These are phyloP conservation scores for Drepana arcuata DNA, from an alignment of 1,140 invertebrate genomes.

Conservation along the genomic window DNA sequence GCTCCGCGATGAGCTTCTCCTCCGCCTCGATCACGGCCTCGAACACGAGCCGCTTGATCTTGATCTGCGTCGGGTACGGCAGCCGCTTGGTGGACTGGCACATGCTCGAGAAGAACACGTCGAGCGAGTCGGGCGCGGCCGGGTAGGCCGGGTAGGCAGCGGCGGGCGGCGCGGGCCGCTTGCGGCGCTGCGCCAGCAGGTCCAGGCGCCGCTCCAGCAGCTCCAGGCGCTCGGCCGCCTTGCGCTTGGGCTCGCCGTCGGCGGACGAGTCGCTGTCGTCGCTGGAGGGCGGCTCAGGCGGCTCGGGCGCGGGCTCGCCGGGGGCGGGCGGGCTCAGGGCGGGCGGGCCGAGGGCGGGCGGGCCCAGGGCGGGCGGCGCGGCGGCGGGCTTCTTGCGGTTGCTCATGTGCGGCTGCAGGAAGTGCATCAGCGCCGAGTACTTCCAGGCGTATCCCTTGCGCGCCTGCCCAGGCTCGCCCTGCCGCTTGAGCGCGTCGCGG, in stretches of 20 bases:
- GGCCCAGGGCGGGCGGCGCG: slow-evolving; percentile 15
- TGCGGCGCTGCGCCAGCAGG: slow-evolving; percentile 31
- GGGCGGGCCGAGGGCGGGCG: slow-evolving; percentile 1
- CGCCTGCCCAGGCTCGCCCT: slow-evolving; percentile 47
- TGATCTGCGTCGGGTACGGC: slow-evolving; percentile 50
- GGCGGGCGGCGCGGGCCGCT: slow-evolving; percentile 14
- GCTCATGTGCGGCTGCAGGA: slow-evolving; percentile 63
- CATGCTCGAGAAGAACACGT: slow-evolving; percentile 66
- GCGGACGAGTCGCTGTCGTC: slow-evolving; percentile 25
- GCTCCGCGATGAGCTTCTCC: slow-evolving; percentile 53
- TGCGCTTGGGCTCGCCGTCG: slow-evolving; percentile 31
- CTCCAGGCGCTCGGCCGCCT: slow-evolving; percentile 23
- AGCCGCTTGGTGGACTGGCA: slow-evolving; percentile 59
- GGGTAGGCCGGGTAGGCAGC: slow-evolving; percentile 2
- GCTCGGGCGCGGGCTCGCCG: slow-evolving; percentile 12
- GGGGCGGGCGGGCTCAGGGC: slow-evolving; percentile 3
- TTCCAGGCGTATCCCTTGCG: slow-evolving; percentile 52
- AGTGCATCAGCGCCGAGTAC: slow-evolving; percentile 58
- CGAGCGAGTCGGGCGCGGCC: slow-evolving; percentile 40
- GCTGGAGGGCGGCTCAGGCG: background rate
- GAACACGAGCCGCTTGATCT: slow-evolving; percentile 51
- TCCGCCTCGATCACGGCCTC: slow-evolving; percentile 49
- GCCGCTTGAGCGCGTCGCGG: slow-evolving; percentile 58
- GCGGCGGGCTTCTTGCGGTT: slow-evolving; percentile 45
- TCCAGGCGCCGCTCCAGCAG: slow-evolving; percentile 44